Conservation (phyloP, 1,140 invertebrate genomes). For the Apis cerana region DNA sequence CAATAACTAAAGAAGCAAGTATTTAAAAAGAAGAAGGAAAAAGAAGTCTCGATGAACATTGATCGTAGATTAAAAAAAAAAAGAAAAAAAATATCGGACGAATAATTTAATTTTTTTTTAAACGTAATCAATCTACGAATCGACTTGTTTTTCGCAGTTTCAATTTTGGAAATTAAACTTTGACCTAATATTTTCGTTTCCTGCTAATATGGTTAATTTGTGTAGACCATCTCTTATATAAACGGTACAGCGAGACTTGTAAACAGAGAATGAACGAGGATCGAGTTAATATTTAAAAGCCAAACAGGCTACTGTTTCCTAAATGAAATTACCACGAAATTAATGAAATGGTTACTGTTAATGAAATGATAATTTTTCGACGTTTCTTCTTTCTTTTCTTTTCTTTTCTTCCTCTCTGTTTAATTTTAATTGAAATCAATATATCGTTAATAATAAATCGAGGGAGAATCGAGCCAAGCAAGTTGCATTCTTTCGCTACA, state of each 20-base stretch:
- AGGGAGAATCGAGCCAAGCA: not conserved
- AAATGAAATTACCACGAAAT: not conserved
- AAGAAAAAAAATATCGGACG: no score
- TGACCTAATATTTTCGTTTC: not conserved
- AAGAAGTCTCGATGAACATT: not conserved
- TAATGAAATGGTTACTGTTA: not conserved
- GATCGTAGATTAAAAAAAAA: no score
- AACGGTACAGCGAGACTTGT: not conserved
- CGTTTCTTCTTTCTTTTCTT: not conserved
- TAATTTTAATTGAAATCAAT: not conserved
- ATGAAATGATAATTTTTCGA: not conserved
- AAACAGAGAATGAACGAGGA: not conserved
- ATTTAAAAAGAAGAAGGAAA: not conserved
- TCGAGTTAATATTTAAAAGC: constrained; percentile 2
- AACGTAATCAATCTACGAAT: not conserved
- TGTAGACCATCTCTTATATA: not conserved
- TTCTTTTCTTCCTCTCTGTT: no score
- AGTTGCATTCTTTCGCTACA: not conserved
- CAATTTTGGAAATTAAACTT: not conserved
- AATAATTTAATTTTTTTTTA: no score
- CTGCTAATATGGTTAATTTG: not conserved
- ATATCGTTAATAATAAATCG: not conserved
- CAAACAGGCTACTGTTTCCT: not conserved
- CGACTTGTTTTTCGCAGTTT: not conserved
- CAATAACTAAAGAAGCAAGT: no score